Evolutionary conservation across 2,888 invertebrate genomes (phyloP).

Genomic region (Nephrocerus scutellatus): DNA sequence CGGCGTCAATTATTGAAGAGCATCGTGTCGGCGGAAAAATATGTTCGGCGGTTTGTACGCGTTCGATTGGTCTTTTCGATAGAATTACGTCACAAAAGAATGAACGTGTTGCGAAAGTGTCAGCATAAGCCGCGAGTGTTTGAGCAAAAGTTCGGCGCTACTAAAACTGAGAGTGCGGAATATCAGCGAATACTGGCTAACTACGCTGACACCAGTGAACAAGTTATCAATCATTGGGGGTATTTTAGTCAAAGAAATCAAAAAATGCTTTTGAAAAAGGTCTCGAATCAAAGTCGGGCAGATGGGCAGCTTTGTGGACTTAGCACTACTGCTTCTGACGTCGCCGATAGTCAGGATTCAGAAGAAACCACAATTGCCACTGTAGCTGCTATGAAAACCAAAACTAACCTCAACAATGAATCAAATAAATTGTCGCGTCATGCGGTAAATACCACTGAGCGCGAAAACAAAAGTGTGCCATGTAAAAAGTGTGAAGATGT

Average conservation of each 20-base stretch:
- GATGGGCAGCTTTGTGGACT: too few relatives aligned
- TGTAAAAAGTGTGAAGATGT: constrained; percentile 41
- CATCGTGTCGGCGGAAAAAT: constrained; percentile 28
- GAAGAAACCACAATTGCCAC: constrained; percentile 9
- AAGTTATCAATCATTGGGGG: constrained; percentile 39
- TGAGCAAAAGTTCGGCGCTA: constrained; percentile 32
- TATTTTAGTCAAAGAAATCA: constrained; percentile 35
- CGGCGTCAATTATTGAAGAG: constrained; percentile 43
- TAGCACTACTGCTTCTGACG: not conserved
- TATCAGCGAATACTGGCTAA: constrained; percentile 36
- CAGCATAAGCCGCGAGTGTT: constrained; percentile 38
- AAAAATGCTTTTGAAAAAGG: constrained; percentile 1
- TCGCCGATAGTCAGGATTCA: constrained; percentile 7
- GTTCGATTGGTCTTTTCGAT: constrained; percentile 62
- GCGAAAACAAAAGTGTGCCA: constrained; percentile 33
- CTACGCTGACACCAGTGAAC: constrained; percentile 33
- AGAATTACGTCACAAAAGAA: constrained; percentile 51
- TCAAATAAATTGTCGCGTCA: too few relatives aligned
- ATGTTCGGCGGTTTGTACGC: constrained; percentile 52
- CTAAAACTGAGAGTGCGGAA: constrained; percentile 34
- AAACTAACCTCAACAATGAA: too few relatives aligned
- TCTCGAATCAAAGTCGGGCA: not conserved
- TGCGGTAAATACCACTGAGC: too few relatives aligned
- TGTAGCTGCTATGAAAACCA: constrained; percentile 1
- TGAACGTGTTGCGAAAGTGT: constrained; percentile 40